A percentile compares a stretch with the other conserved stretches of the same genome.
These are phyloP conservation scores for Lepus timidus DNA, from an alignment of 2,113 vertebrate species.

Conservation along the genomic window DNA sequence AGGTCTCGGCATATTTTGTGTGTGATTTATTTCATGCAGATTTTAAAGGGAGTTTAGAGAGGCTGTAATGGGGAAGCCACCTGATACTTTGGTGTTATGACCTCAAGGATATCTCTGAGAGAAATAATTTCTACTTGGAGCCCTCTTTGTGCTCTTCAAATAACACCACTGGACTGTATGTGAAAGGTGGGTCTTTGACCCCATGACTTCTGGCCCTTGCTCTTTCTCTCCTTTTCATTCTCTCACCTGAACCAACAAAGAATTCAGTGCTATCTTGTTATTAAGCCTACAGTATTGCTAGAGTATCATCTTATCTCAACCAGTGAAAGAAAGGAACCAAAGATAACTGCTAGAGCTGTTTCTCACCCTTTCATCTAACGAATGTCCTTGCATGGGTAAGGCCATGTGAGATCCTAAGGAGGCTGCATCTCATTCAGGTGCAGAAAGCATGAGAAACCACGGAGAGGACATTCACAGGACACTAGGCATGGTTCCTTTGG, in stretches of 20 bases:
- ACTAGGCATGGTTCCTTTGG: rapidly evolving
- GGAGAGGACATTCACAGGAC: not conserved
- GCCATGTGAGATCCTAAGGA: not conserved
- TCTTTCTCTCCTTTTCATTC: not conserved
- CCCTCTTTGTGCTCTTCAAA: not conserved
- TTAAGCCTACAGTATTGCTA: not conserved
- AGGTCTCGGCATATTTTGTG: no score
- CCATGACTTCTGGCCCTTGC: not conserved
- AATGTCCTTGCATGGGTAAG: no score
- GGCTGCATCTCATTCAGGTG: not conserved
- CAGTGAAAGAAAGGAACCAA: not conserved
- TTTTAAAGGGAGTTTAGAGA: no score
- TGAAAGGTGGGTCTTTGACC: not conserved
- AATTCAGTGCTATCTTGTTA: not conserved
- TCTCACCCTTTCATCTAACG: not conserved
- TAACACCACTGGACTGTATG: not conserved
- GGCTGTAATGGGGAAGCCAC: no score
- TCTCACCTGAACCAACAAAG: not conserved
- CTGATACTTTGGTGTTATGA: no score
- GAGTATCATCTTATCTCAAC: not conserved
- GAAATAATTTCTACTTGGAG: no score
- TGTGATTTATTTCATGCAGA: no score
- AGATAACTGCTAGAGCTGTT: not conserved
- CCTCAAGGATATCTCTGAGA: no score
- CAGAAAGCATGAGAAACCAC: not conserved